These are phyloP conservation scores for Ceraclea dissimilis DNA, from an alignment of 2,888 invertebrate species.

Conservation along the genomic window DNA sequence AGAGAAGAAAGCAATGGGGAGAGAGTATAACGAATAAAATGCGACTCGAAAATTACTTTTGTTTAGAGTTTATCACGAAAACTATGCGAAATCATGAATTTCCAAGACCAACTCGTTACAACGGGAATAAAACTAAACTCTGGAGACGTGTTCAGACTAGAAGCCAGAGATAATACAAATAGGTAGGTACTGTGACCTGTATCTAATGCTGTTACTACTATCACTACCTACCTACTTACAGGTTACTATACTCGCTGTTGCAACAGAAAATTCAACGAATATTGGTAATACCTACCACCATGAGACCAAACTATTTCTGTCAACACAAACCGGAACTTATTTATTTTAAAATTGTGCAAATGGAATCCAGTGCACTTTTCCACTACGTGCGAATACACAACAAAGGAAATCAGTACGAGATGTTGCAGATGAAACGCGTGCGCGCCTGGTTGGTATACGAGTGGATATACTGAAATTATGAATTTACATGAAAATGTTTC, in stretches of 20 bases:
- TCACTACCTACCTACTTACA: background rate
- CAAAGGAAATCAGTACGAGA: no score
- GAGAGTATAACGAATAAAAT: background rate
- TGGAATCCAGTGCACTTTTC: no score
- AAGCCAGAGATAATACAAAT: background rate
- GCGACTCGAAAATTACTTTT: background rate
- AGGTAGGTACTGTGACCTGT: background rate
- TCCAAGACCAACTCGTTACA: background rate
- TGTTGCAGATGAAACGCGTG: no score
- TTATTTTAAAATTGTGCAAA: no score
- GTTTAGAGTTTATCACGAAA: background rate
- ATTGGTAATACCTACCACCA: background rate
- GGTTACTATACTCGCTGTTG: background rate
- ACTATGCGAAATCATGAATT: background rate
- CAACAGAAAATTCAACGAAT: background rate
- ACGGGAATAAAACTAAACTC: constrained; percentile 1
- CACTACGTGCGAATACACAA: no score
- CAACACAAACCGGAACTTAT: no score
- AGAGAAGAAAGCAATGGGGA: no score
- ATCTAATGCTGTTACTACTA: background rate
- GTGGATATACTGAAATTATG: no score
- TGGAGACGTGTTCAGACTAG: constrained; percentile 1
- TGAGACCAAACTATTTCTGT: no score
- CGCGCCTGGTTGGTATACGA: no score
- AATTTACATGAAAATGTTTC: no score